Evolutionary conservation across 2,797 vertebrate species (phyloP), one percentile per base, ranked within the genome.

Genomic region (Oreochromis grahami): DNA sequence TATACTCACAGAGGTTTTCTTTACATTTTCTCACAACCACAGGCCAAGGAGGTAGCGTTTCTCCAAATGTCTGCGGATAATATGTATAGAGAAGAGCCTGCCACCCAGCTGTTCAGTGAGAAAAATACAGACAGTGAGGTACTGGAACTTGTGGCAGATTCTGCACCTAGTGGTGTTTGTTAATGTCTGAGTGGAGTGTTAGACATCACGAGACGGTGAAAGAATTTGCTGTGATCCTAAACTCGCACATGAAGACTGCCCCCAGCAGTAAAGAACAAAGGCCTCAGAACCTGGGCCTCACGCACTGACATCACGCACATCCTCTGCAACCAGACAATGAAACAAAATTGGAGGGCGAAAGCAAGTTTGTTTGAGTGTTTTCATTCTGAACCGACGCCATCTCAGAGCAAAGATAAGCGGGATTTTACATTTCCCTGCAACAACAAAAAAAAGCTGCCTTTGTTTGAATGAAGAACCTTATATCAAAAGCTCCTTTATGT

Each of bases 41-140:
- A 86, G 83, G 78, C 90, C 89, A 84, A 90, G 88, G 80, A 91
- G 89, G 87, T 82, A 91, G 86, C 53, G 29, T 79, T 82, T 89
- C 90, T 93, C 50, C 93, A 95, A 94, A 92, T 89, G 90, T 90
- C 88, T 94, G 92, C 15, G 90, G 93, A 86, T 87, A 89, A 88
- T 84, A 92, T 83, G 84, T 87, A 86, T 79, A 34, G 29, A 88
- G 89, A 87, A 81, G 87, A 92, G 79, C 83, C 90, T 87, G 90
- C 91, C 79, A 92, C 88, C 92, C 92, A 94, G 91, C 87, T 91
- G 89, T 84, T 90, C 78, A 68, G 3, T 9, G 63, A 87, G 77
- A 82, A 86, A 79, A 86, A 74, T 32, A 53, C 29, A 36, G 70
- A 85, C 81, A 80, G 65, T 72, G 51, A 79, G 70, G 85, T 72